phyloP scores from a whole-genome alignment of 2,113 vertebrate species.

The Tragulus kanchil region DNA sequence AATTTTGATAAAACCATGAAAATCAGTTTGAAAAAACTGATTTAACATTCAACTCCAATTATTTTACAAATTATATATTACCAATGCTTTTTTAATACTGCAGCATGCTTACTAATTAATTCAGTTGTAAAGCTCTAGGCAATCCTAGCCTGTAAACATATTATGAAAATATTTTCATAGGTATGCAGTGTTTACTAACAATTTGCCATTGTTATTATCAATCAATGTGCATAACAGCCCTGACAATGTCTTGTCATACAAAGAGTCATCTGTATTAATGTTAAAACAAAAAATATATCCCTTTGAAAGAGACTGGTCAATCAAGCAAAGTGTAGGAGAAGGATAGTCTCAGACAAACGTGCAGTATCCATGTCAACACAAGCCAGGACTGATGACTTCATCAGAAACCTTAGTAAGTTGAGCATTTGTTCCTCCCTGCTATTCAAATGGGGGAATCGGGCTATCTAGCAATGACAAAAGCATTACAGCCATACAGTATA shows the following conservation, averaged over 20 bases:
- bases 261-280: neutral
- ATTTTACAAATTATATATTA: neutral
- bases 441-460: neutral
- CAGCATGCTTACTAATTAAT: neutral
- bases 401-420: neutral
- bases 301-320: neutral
- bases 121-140: neutral
- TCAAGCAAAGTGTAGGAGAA: neutral
- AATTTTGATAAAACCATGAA: neutral
- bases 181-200: neutral
- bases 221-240: neutral
- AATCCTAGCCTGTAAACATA: neutral
- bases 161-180: neutral
- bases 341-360: neutral
- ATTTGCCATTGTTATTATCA: neutral
- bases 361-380: neutral
- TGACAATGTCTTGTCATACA: neutral
- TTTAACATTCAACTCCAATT: neutral
- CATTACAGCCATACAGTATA: neutral
- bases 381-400: neutral
- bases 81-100: neutral
- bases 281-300: neutral
- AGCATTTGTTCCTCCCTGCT: neutral
- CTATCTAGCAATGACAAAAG: neutral
- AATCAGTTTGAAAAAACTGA: neutral